Conservation (phyloP, 2,888 invertebrate species). For the Drosophila helvetica region DNA sequence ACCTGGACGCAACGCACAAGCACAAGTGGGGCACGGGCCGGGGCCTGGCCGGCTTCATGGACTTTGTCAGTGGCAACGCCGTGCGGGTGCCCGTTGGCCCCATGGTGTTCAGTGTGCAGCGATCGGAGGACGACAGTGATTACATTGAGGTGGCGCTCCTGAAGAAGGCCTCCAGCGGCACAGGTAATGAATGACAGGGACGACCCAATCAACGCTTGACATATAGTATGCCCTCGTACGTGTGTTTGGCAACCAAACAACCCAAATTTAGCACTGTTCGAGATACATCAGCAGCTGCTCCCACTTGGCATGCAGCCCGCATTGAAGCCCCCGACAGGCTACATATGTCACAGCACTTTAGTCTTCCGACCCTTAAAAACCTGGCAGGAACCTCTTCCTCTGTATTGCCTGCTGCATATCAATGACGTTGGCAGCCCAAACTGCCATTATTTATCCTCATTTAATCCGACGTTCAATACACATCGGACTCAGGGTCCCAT, state of each 20-base stretch:
- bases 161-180: constrained; percentile 77
- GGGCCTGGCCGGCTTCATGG: constrained; percentile 77
- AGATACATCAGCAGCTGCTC: constrained; percentile 21
- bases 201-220: constrained; percentile 23
- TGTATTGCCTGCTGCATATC: constrained; percentile 38
- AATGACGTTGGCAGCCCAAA: constrained; percentile 28
- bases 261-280: neutral
- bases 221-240: constrained; percentile 16
- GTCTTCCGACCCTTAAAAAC: neutral
- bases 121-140: constrained; percentile 81
- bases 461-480: constrained; percentile 52
- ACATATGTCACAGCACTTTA: constrained; percentile 17
- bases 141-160: constrained; percentile 83
- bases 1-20: constrained; percentile 57
- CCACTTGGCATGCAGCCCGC: constrained; percentile 48
- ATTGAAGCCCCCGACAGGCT: constrained; percentile 9
- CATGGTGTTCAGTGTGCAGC: constrained; percentile 83
- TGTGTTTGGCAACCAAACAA: constrained; percentile 7
- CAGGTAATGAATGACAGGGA: constrained; percentile 68
- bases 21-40: constrained; percentile 75
- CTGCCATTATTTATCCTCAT: constrained; percentile 64
- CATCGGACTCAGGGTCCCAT: constrained; percentile 39
- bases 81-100: constrained; percentile 83
- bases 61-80: constrained; percentile 82
- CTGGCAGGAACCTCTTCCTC: neutral